phyloP scores from a whole-genome alignment of 2,797 vertebrate species.

The Thripadectes ignobilis region DNA sequence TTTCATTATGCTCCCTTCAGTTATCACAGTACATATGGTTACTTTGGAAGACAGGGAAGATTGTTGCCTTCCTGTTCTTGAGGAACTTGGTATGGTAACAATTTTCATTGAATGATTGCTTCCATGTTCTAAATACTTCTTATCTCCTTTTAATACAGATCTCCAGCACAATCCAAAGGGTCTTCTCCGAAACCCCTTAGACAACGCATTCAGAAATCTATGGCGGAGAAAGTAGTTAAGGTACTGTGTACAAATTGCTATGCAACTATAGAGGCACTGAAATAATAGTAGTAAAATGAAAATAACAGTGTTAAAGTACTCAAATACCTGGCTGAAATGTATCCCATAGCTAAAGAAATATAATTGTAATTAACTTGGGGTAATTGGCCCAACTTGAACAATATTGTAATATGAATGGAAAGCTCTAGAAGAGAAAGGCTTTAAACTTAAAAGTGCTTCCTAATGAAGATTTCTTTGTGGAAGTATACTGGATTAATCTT shows the following conservation, averaged over 20 bases:
- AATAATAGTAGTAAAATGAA: not conserved
- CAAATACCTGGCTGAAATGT: not conserved
- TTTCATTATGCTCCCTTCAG: not conserved
- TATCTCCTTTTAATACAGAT: constrained; percentile 54
- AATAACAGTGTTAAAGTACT: not conserved
- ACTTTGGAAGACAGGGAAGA: not conserved
- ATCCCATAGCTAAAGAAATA: not conserved
- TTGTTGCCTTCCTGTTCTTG: not conserved
- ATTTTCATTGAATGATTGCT: not conserved
- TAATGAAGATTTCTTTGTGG: not conserved
- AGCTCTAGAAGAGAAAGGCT: not conserved
- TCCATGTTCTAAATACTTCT: not conserved
- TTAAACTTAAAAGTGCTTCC: not conserved
- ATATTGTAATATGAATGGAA: not conserved
- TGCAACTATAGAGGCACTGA: not conserved
- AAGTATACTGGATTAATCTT: not conserved
- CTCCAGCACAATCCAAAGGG: constrained; percentile 82
- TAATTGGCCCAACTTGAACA: not conserved
- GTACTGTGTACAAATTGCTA: constrained; percentile 71
- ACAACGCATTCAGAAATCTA: constrained; percentile 77
- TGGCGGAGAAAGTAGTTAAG: constrained; percentile 82
- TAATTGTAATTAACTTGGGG: not conserved
- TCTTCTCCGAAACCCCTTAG: constrained; percentile 84
- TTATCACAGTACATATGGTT: not conserved
- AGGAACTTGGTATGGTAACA: not conserved